Evolutionary conservation across 1,140 invertebrate species (phyloP).

Genomic region (Ylistrum balloti): DNA sequence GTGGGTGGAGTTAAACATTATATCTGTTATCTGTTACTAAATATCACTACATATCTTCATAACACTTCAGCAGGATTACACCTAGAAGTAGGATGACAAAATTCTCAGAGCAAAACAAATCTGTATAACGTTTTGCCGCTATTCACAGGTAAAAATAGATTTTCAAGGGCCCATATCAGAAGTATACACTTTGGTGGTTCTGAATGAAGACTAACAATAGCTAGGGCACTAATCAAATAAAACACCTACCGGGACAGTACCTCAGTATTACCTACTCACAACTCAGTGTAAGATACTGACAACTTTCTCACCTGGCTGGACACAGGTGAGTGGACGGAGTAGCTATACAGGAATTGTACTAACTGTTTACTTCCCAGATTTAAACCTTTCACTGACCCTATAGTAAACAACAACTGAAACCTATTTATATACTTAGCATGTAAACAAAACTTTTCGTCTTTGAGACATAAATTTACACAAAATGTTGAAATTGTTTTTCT

Average conservation of each 20-base stretch:
- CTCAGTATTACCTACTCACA: background rate
- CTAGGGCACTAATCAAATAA: slow-evolving; percentile 12
- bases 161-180: background rate
- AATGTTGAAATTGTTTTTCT: background rate
- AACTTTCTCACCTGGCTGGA: background rate
- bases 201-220: background rate
- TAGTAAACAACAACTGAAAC: background rate
- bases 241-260: background rate
- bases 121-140: background rate
- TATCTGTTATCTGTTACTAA: background rate
- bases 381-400: background rate
- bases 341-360: background rate
- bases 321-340: background rate
- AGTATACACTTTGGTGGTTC: background rate
- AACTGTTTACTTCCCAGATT: slow-evolving; percentile 14
- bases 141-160: background rate
- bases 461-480: background rate
- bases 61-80: background rate
- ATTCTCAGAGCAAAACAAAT: background rate
- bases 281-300: background rate
- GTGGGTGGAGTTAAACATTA: background rate
- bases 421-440: background rate
- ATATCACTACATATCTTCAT: background rate
- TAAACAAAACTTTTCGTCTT: background rate
- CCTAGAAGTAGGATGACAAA: background rate